phyloP scores from a whole-genome alignment of 2,797 vertebrate species.

The Enteromius unitaeniatus region DNA sequence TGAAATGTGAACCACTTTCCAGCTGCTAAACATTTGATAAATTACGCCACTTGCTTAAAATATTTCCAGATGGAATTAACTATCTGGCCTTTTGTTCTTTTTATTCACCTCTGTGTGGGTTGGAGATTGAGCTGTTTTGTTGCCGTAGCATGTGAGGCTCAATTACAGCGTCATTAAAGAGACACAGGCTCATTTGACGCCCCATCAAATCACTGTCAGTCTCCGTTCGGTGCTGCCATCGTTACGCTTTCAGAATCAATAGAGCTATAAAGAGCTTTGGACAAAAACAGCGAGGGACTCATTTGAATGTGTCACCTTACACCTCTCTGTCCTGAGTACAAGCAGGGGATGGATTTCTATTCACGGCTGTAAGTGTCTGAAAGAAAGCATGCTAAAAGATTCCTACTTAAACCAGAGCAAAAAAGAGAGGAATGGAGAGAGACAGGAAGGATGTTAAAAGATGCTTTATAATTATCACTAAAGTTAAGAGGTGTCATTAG shows the following conservation, averaged over 20 bases:
- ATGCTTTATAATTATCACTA: background rate
- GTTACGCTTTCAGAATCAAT: slow-evolving; percentile 33
- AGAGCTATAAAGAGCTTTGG: slow-evolving; percentile 46
- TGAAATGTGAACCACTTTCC: background rate
- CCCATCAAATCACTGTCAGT: slow-evolving; percentile 45
- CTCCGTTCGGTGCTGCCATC: slow-evolving; percentile 17
- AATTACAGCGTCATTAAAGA: slow-evolving; percentile 40
- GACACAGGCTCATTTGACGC: slow-evolving; percentile 37
- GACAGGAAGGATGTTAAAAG: background rate
- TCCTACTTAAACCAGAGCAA: background rate
- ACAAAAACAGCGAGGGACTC: slow-evolving; percentile 27
- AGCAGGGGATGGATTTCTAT: slow-evolving; percentile 26
- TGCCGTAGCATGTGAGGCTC: slow-evolving; percentile 15
- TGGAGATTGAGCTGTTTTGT: slow-evolving; percentile 40
- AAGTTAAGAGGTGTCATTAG: background rate
- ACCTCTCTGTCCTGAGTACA: slow-evolving; percentile 4
- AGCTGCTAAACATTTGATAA: too few relatives aligned
- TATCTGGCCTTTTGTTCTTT: background rate
- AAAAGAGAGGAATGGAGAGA: background rate
- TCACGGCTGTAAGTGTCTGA: slow-evolving; percentile 15
- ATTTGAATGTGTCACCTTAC: slow-evolving; percentile 30
- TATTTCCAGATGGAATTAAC: background rate
- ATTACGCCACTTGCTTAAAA: slow-evolving; percentile 4
- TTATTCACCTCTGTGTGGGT: background rate
- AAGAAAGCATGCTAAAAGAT: slow-evolving; percentile 5